Base-by-base conservation (phyloP, 2,113 vertebrate genomes). In the Petrocephalus zakoni region DNA sequence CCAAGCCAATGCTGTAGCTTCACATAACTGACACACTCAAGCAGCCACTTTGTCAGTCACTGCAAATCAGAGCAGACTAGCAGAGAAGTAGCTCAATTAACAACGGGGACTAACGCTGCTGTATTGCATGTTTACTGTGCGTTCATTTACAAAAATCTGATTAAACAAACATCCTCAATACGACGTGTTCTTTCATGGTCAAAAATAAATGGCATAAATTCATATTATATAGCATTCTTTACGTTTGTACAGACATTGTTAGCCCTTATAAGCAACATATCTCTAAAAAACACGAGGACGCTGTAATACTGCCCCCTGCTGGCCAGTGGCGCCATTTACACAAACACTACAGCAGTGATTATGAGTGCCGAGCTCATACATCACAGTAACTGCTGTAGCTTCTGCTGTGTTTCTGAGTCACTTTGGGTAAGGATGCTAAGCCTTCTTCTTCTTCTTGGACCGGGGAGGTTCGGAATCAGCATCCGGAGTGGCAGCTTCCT, bases 361-460 rank as follows among this genome's bases (percentile, higher is more conserved):
- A 37, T 0, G 21, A 86, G 15, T 55, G n/a, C 19, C 13, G 52
- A 53, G 82, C 4, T 8, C 4, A 85, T 34, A 37, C 29, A 22
- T 7, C 19, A 42, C 7, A 86, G 6, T 42, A 11, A 86, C 55
- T 42, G 3, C 55, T 11, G 42, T 6, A 51, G 13, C 9, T 52
- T 34, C 25, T 19, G 51, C 9, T 25, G n/a, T 85, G 34, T n/a
- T 46, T 61, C 7, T 51, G 21, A 52, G 34, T 58, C 56, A 87
- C n/a, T 61, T 25, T n/a, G 47, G 51, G 51, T 2, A 2, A 29
- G 55, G 8, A 55, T 7, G 22, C 84, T 19, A 88, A 56, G 92
- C 91, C 52, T 93, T 97, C 92, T 92, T 93, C 94, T 94, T 96
- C 92, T 96, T 99, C 92, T 97, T 97, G 0, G 94, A 88, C 89